Base-by-base conservation (phyloP, 2,797 vertebrate genomes). In the Parauchenoglanis punctatus region DNA sequence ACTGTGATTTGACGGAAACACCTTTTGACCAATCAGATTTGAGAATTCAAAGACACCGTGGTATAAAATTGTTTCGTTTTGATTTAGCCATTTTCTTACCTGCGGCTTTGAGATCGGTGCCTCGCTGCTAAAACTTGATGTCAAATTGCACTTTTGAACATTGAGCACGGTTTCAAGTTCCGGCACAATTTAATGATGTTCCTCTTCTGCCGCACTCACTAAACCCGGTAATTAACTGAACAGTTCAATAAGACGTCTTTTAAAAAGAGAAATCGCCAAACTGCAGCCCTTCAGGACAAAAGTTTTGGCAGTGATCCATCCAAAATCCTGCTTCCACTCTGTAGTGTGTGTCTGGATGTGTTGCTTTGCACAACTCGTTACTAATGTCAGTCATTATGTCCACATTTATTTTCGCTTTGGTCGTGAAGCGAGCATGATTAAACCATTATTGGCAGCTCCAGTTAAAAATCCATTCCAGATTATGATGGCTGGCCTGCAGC, bases 171-270 rank as follows among this genome's bases (percentile, higher is more conserved):
- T 73, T 58, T 18, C 2, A 40, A n/a, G 12, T 61, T 75, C n/a
- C 12, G 4, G 15, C 54, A 3, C 35, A n/a, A n/a, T 25, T 75
- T 18, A 59, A 85, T 31, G 40, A 59, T 44, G 31, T 20, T 76
- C 6, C 31, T n/a, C 67, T 46, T 82, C n/a, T 31, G 1, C 1
- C 11, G 18, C 20, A 49, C 18, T 56, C 35, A 61, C 35, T 85
- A 85, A 85, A 75, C 23, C n/a, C 11, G 25, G 46, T 85, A 85
- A 85, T 84, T 84, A 84, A 54, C 63, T 54, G 18, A 54, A 13
- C 65, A 13, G 82, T 68, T 83, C n/a, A 54, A 83, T 67, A 15
- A 83, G 63, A 83, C 18, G 35, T 8, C 46, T 18, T 83, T 83
- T 68, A 68, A 63, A 11, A 49, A 52, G 46, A 67, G 40, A 18